Conservation (phyloP, 2,797 vertebrate genomes). For the Pipistrellus pygmaeus region DNA sequence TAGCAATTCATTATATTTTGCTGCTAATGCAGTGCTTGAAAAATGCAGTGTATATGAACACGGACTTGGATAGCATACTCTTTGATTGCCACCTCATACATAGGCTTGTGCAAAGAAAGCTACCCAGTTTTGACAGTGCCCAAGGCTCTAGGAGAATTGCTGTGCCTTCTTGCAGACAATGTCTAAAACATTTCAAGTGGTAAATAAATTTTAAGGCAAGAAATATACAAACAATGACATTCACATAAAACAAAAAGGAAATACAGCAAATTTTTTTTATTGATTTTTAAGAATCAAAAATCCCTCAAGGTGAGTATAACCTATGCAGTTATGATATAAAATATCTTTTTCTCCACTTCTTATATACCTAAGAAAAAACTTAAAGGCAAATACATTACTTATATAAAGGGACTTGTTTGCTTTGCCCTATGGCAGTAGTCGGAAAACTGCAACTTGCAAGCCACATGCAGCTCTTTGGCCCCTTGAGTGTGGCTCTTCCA, state of each 20-base stretch:
- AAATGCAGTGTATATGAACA: neutral
- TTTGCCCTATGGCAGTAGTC: neutral
- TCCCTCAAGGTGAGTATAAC: neutral
- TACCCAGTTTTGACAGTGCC: neutral
- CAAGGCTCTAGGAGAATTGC: neutral
- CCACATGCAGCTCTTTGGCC: no score
- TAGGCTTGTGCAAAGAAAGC: constrained; percentile 10
- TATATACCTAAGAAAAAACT: neutral
- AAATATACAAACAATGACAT: neutral
- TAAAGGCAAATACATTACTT: neutral
- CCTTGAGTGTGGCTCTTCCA: no score
- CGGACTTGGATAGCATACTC: neutral
- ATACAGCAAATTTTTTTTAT: neutral
- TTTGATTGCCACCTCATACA: neutral
- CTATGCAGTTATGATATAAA: neutral
- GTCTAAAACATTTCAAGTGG: neutral
- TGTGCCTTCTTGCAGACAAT: neutral
- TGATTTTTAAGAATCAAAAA: neutral
- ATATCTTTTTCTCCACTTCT: neutral
- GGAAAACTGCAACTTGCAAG: no score
- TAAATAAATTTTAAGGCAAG: neutral
- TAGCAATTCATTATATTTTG: neutral
- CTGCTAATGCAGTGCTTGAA: neutral
- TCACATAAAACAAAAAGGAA: constrained; percentile 22
- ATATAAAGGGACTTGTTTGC: neutral